A percentile compares a stretch with the other conserved stretches of the same genome.
Conservation (phyloP, 1,140 invertebrate genomes). For the Trichoplusia ni region DNA sequence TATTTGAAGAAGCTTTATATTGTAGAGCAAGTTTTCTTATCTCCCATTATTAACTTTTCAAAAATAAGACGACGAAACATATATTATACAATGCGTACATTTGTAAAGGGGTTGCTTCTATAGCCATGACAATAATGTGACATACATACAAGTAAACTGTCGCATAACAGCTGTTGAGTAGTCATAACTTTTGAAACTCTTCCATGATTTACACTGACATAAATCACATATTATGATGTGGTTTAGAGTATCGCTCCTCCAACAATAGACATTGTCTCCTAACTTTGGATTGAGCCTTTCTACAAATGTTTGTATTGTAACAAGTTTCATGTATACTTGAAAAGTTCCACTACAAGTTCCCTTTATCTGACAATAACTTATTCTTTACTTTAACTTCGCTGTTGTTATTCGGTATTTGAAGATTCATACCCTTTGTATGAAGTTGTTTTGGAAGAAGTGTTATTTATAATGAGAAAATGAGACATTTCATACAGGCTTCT, state of each 20-base stretch:
- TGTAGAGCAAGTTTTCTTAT: no score
- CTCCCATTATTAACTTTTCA: no score
- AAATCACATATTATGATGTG: background rate
- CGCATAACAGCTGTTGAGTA: background rate
- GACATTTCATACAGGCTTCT: no score
- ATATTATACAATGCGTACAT: no score
- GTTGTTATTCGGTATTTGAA: background rate
- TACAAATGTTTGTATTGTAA: slow-evolving; percentile 6
- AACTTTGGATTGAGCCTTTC: background rate
- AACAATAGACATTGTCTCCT: background rate
- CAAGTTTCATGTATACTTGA: background rate
- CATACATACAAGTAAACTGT: background rate
- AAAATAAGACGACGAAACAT: no score
- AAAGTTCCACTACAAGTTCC: background rate
- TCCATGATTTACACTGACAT: background rate
- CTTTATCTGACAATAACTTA: slow-evolving; percentile 11
- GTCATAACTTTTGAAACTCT: background rate
- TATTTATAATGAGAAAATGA: no score
- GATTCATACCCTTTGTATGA: background rate
- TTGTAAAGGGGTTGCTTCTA: no score
- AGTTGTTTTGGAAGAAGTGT: background rate
- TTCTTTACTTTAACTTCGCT: background rate
- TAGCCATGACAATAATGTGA: background rate
- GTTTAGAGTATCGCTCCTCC: background rate
- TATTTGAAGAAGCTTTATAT: no score